A percentile compares a stretch with the other conserved stretches of the same genome.
Evolutionary conservation across 1,140 invertebrate genomes (phyloP).

Genomic region (Triops cancriformis): DNA sequence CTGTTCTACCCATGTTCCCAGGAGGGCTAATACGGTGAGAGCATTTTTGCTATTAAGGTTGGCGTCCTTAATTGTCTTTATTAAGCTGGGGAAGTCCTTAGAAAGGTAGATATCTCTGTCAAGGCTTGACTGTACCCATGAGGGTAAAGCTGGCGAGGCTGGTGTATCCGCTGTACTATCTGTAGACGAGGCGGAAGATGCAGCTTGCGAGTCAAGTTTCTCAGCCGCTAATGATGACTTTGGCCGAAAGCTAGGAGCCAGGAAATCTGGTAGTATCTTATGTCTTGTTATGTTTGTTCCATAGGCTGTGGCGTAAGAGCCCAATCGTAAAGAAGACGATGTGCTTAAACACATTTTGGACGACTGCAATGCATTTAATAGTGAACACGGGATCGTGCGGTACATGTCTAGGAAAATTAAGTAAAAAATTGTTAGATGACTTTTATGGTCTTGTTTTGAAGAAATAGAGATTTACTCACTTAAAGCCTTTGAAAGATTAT

Average conservation of each 20-base stretch:
- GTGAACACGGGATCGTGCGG: background rate
- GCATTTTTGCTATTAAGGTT: conserved; percentile 22
- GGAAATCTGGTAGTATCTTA: background rate
- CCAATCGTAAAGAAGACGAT: background rate
- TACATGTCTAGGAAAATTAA: background rate
- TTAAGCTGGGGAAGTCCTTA: background rate
- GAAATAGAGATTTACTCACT: background rate
- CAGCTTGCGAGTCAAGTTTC: background rate
- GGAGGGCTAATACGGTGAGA: conserved; percentile 13
- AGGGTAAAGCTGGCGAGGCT: background rate
- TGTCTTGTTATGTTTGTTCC: background rate
- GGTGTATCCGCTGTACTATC: background rate
- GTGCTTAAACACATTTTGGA: background rate
- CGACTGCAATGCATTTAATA: background rate
- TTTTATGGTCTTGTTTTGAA: background rate
- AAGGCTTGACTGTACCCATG: conserved; percentile 20
- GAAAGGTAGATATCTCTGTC: conserved; percentile 19
- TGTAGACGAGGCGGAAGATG: background rate
- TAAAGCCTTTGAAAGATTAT: background rate
- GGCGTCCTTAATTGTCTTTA: background rate
- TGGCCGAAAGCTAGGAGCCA: background rate
- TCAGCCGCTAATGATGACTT: background rate
- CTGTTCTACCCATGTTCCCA: conserved; percentile 19
- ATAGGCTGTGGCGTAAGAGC: background rate
- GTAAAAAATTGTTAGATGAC: background rate